Conservation (phyloP, 2,888 invertebrate genomes). For the Pseudococcus longispinus region DNA sequence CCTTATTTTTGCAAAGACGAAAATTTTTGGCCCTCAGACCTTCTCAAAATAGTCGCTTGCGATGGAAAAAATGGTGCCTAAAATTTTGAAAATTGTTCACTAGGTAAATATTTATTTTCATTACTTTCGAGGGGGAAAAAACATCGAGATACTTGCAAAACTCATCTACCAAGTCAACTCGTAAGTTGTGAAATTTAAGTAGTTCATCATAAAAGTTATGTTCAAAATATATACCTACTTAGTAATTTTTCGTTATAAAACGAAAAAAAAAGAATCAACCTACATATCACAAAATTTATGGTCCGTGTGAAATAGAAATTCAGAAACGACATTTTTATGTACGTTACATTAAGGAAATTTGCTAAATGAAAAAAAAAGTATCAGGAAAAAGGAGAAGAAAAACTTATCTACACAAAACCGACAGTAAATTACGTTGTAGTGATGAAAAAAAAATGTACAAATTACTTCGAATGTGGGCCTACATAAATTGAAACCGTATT, state of each 20-base stretch:
- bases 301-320: conserved; percentile 19
- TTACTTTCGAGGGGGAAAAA: not conserved
- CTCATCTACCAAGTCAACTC: no score
- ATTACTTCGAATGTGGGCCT: not conserved
- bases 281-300: conserved; percentile 32
- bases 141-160: no score
- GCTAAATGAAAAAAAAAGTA: not conserved
- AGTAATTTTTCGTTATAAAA: not conserved
- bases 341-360: conserved; percentile 26
- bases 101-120: no score
- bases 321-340: conserved; percentile 15
- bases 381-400: not conserved
- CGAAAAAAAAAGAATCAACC: not conserved
- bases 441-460: conserved; percentile 21
- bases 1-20: not conserved
- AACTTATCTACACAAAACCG: not conserved
- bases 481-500: not conserved
- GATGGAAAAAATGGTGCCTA: not conserved
- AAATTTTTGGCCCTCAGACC: not conserved
- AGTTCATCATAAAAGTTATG: conserved; percentile 1
- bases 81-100: not conserved
- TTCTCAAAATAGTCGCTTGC: not conserved
- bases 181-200: not conserved
- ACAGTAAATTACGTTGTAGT: not conserved
- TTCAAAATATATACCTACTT: not conserved